A percentile compares a stretch with the other conserved stretches of the same genome.
These are phyloP conservation scores for Netelia melanura DNA, from an alignment of 2,888 invertebrate genomes.

Conservation along the genomic window DNA sequence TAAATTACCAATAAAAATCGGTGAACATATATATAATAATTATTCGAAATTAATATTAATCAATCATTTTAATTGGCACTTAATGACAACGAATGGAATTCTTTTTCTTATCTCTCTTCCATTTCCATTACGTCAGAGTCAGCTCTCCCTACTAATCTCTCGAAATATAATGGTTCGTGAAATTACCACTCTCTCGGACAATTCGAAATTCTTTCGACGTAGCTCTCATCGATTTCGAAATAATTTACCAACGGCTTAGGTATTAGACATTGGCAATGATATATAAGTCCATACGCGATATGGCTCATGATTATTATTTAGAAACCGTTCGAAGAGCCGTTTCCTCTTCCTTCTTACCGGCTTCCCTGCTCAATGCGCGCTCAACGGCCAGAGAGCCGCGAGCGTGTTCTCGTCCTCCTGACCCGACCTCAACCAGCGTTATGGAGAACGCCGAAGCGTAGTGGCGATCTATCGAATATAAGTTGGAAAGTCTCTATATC, in stretches of 20 bases:
- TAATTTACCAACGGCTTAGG: conserved; percentile 6
- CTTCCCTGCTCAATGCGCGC: conserved; percentile 10
- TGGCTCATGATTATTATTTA: conserved; percentile 45
- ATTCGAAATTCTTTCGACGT: conserved; percentile 6
- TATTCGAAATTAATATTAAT: background rate
- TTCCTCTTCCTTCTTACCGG: conserved; percentile 51
- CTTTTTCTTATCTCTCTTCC: background rate
- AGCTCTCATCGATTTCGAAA: conserved; percentile 32
- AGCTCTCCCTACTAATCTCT: background rate
- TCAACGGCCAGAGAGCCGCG: conserved; percentile 38
- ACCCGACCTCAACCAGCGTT: conserved; percentile 61
- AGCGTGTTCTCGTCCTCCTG: conserved; percentile 64
- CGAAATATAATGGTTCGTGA: background rate
- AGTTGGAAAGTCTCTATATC: conserved; percentile 35
- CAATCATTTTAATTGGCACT: background rate
- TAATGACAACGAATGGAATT: background rate
- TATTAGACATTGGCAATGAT: conserved; percentile 2
- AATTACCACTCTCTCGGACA: background rate
- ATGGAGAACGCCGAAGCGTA: conserved; percentile 24
- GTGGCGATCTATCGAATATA: conserved; percentile 46
- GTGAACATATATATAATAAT: background rate
- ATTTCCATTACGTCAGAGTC: background rate
- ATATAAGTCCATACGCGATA: background rate
- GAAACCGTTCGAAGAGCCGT: conserved; percentile 50
- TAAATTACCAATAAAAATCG: too few species aligned